Evolutionary conservation across 2,797 vertebrate genomes (phyloP).

Genomic region (Brotogeris chrysoptera): DNA sequence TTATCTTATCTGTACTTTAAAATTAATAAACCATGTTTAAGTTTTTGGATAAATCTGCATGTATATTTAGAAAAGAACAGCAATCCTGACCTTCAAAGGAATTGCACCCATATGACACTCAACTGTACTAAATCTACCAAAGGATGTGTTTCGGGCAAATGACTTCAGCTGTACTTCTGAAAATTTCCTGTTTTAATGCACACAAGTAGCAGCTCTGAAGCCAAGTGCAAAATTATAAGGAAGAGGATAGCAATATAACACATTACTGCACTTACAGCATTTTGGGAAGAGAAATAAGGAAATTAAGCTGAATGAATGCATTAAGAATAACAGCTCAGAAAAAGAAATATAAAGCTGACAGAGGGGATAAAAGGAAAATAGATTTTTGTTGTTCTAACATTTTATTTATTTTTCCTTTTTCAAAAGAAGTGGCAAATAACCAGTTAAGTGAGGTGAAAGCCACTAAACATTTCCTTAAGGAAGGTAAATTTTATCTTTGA

Average conservation of each 20-base stretch:
- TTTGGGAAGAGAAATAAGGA: neutral
- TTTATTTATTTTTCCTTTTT: neutral
- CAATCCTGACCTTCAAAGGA: neutral
- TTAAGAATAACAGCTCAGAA: neutral
- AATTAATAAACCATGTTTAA: neutral
- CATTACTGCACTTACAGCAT: neutral
- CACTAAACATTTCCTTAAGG: neutral
- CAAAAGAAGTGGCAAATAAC: neutral
- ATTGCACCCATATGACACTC: neutral
- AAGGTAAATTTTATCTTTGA: neutral
- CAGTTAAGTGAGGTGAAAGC: neutral
- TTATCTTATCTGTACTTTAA: neutral
- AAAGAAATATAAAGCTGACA: neutral
- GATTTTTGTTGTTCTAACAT: neutral
- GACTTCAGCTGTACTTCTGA: too few relatives aligned
- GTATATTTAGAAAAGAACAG: neutral
- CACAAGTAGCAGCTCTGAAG: neutral
- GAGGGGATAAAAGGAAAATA: neutral
- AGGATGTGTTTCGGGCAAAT: accelerated
- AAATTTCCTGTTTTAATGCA: neutral
- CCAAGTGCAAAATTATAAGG: neutral
- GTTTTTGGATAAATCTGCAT: neutral
- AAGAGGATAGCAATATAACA: neutral
- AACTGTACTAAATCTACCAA: too few relatives aligned
- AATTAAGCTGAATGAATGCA: neutral